Conservation (phyloP, 2,797 vertebrate genomes). For the Coregonus ussuriensis region DNA sequence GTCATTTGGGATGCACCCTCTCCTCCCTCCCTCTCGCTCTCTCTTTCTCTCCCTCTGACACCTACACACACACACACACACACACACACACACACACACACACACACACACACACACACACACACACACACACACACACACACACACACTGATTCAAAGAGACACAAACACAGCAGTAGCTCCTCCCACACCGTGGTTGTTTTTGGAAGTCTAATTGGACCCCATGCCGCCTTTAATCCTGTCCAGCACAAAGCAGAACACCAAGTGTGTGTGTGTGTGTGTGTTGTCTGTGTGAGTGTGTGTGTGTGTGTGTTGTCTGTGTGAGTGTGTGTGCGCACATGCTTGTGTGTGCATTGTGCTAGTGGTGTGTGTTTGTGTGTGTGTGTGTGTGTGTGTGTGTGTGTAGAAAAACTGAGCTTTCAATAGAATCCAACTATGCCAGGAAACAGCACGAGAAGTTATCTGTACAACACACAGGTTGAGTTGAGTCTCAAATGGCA, state of each 20-base stretch:
- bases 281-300: background rate
- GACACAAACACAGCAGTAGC: background rate
- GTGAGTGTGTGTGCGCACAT: too few species aligned
- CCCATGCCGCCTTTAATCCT: background rate
- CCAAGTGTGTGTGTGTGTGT: background rate
- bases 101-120: background rate
- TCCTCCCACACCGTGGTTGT: background rate
- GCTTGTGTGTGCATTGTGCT: too few species aligned
- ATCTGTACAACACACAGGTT: background rate
- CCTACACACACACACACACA: background rate
- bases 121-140: background rate
- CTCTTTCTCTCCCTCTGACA: background rate
- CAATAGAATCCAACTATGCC: background rate
- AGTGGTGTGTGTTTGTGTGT: too few species aligned
- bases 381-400: background rate
- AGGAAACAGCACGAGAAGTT: background rate
- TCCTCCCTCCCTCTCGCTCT: background rate
- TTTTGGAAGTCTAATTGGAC: background rate
- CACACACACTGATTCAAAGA: background rate
- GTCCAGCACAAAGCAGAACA: background rate
- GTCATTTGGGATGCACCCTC: background rate
- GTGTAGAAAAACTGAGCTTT: background rate
- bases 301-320: background rate
- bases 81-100: too few species aligned
- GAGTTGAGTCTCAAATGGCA: background rate